Evolutionary conservation across 1,140 invertebrate species (phyloP).

Genomic region (Heterodera schachtii): DNA sequence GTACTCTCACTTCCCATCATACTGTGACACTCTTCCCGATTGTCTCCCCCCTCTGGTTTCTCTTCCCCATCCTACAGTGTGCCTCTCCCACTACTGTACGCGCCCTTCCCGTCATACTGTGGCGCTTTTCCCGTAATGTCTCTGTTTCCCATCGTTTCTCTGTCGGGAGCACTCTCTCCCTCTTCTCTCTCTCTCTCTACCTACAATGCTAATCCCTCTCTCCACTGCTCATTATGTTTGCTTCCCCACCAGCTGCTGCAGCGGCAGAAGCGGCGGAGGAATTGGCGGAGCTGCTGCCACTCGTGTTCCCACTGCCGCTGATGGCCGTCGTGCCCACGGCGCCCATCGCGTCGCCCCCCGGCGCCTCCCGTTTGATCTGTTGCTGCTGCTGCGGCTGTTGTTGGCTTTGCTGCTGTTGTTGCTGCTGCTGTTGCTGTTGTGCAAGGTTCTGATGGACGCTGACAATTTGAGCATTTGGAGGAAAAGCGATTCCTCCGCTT

Average conservation of each 20-base stretch:
- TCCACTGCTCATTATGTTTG: background rate
- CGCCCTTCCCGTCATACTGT: background rate
- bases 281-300: slow-evolving; percentile 5
- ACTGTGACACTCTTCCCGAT: too few species aligned
- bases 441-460: slow-evolving; percentile 24
- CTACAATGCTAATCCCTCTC: background rate
- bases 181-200: background rate
- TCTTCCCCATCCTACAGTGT: too few species aligned
- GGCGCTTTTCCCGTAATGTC: too few species aligned
- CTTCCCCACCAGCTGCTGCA: slow-evolving; percentile 23
- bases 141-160: background rate
- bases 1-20: background rate
- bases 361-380: slow-evolving; percentile 19
- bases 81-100: background rate
- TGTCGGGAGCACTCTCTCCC: background rate
- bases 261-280: slow-evolving; percentile 19
- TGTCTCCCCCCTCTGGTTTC: background rate
- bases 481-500: slow-evolving; percentile 19
- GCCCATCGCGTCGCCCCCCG: slow-evolving; percentile 7
- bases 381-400: slow-evolving; percentile 10
- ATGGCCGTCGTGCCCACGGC: background rate
- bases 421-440: slow-evolving; percentile 23
- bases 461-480: slow-evolving; percentile 31
- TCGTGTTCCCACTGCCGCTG: background rate
- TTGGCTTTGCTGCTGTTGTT: slow-evolving; percentile 6